These are phyloP conservation scores for Ceryle rudis DNA, from an alignment of 2,797 vertebrate species.

Conservation along the genomic window DNA sequence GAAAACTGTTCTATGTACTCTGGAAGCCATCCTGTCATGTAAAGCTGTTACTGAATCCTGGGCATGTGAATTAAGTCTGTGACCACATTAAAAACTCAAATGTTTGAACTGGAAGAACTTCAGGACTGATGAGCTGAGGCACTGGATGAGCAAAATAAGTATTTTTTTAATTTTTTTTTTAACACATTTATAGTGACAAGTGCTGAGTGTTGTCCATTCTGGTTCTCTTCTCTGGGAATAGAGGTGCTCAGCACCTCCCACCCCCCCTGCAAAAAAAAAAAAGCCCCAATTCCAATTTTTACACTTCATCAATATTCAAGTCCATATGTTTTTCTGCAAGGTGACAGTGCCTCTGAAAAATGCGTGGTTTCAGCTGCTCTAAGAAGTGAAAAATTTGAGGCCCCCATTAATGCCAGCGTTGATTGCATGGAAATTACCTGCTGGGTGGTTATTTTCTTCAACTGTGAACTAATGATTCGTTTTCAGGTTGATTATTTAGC, in stretches of 20 bases:
- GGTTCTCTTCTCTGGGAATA: background rate
- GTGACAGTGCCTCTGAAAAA: background rate
- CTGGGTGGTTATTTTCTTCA: constrained; percentile 23
- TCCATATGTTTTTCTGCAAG: constrained; percentile 14
- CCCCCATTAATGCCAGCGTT: background rate
- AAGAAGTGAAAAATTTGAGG: background rate
- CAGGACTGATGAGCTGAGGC: background rate
- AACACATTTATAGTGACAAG: background rate
- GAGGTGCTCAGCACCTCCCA: background rate
- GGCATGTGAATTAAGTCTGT: background rate
- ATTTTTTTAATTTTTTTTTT: background rate
- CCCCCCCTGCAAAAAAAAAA: background rate
- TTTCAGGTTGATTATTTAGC: constrained; percentile 40
- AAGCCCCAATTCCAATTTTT: background rate
- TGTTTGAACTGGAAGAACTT: background rate
- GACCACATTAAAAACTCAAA: background rate
- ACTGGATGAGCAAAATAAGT: background rate
- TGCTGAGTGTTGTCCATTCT: background rate
- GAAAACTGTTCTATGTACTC: background rate
- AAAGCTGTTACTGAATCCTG: background rate
- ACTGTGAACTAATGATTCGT: background rate
- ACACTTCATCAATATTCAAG: constrained; percentile 6
- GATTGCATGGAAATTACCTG: constrained; percentile 49
- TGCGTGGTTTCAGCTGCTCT: background rate
- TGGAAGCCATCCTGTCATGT: background rate